Conservation (phyloP, 2,888 invertebrate species). For the Tetheella fluctuosa region DNA sequence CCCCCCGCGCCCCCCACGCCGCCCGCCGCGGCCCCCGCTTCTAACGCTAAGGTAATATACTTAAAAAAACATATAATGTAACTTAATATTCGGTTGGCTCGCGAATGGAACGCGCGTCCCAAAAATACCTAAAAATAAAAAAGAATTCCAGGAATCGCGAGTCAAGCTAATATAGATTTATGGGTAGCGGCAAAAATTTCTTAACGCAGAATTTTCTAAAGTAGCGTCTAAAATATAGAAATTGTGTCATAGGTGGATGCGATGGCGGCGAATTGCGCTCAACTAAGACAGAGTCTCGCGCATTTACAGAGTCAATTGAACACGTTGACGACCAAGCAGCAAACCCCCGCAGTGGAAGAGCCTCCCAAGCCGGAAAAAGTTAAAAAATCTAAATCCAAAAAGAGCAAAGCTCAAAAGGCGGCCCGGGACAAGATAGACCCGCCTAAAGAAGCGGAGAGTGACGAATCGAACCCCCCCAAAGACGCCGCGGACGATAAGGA, state of each 20-base stretch:
- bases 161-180: no score
- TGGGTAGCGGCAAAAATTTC: no score
- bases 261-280: conserved; percentile 85
- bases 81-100: no score
- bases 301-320: conserved; percentile 84
- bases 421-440: conserved; percentile 38
- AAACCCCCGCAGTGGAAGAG: conserved; percentile 50
- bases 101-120: no score
- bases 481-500: conserved; percentile 36
- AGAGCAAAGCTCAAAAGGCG: conserved; percentile 56
- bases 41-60: conserved; percentile 61
- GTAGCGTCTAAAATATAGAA: not conserved
- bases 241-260: conserved; percentile 75
- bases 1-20: conserved; percentile 44
- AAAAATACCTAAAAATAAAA: no score
- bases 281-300: conserved; percentile 84
- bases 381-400: conserved; percentile 75
- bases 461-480: conserved; percentile 27
- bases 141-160: no score
- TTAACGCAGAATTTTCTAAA: not conserved
- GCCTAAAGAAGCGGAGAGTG: conserved; percentile 41
- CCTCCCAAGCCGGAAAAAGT: conserved; percentile 66
- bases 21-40: conserved; percentile 38
- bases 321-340: conserved; percentile 65
- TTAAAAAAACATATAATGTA: no score